Percentiles rank a stretch among this genome's conserved stretches.
phyloP scores from a whole-genome alignment of 1,140 invertebrate species.

The Papilio polyxenes region DNA sequence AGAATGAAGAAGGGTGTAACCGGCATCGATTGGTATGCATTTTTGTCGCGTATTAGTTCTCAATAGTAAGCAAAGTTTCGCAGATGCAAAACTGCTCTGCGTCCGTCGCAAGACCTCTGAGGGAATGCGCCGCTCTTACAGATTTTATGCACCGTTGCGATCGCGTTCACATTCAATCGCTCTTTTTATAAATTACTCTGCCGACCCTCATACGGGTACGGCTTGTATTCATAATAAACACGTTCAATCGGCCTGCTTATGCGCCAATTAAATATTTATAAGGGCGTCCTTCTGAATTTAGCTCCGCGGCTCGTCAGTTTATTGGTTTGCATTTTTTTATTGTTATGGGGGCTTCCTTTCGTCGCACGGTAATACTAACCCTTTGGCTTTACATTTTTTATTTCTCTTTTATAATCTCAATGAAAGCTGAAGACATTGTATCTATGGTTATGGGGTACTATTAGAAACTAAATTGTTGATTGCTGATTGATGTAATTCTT shows the following conservation, averaged over 20 bases:
- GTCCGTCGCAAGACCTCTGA: slow-evolving; percentile 54
- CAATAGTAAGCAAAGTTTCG: not conserved
- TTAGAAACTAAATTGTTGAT: too few relatives aligned
- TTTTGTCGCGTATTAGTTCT: slow-evolving; percentile 9
- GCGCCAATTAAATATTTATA: slow-evolving; percentile 72
- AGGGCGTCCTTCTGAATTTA: slow-evolving; percentile 54
- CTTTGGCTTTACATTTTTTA: slow-evolving; percentile 14
- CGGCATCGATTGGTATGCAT: not conserved
- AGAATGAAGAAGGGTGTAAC: not conserved
- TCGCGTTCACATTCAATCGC: slow-evolving; percentile 66
- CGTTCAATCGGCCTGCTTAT: slow-evolving; percentile 68
- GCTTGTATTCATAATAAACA: slow-evolving; percentile 72
- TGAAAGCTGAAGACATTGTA: not conserved
- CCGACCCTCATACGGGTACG: slow-evolving; percentile 69
- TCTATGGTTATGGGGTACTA: not conserved
- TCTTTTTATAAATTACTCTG: slow-evolving; percentile 71
- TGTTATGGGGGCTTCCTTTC: slow-evolving; percentile 31
- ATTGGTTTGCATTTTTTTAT: slow-evolving; percentile 32
- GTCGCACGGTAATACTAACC: slow-evolving; percentile 24
- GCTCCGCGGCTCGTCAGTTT: slow-evolving; percentile 17
- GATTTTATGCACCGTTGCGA: slow-evolving; percentile 66
- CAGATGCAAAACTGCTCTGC: slow-evolving; percentile 45
- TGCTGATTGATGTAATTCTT: not conserved
- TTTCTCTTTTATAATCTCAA: not conserved
- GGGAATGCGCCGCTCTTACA: slow-evolving; percentile 58